These are phyloP conservation scores for Scotopteryx bipunctaria DNA, from an alignment of 2,888 invertebrate genomes.

Conservation along the genomic window DNA sequence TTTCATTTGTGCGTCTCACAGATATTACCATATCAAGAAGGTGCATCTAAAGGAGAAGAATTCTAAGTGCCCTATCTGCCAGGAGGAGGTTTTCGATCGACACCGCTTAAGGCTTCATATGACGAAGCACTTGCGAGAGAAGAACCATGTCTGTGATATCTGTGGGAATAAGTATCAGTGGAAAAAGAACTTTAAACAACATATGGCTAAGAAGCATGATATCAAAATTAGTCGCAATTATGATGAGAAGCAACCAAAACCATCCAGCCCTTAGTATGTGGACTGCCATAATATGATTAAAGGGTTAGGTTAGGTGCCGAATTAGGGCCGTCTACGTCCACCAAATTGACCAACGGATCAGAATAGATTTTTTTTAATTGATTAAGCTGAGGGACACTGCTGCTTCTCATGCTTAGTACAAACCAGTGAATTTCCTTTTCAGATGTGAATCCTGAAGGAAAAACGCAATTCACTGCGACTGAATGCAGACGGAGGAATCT, in stretches of 20 bases:
- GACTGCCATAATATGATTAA: too few species aligned
- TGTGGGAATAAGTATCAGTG: constrained; percentile 74
- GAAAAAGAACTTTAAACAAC: constrained; percentile 79
- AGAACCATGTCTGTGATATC: constrained; percentile 76
- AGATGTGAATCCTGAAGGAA: constrained; percentile 61
- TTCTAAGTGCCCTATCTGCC: constrained; percentile 54
- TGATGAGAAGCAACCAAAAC: too few species aligned
- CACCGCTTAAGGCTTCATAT: constrained; percentile 58
- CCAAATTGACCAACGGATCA: too few species aligned
- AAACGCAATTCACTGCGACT: constrained; percentile 39
- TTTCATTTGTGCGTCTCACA: constrained; percentile 48
- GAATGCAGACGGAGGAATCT: constrained; percentile 54
- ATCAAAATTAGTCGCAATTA: too few species aligned
- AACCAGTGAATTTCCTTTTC: constrained; percentile 60
- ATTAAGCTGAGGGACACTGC: not conserved
- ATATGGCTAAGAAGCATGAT: constrained; percentile 52
- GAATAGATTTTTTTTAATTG: too few species aligned
- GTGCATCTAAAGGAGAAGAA: constrained; percentile 56
- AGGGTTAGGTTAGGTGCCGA: too few species aligned
- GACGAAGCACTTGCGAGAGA: constrained; percentile 72
- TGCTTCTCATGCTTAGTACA: constrained; percentile 8
- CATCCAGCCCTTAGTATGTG: too few species aligned
- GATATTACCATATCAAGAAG: constrained; percentile 52
- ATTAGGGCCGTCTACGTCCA: too few species aligned
- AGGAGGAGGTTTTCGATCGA: constrained; percentile 53